Percentiles rank a stretch among this genome's conserved stretches.
phyloP scores from a whole-genome alignment of 2,888 invertebrate genomes.

The Saturnia japonica region DNA sequence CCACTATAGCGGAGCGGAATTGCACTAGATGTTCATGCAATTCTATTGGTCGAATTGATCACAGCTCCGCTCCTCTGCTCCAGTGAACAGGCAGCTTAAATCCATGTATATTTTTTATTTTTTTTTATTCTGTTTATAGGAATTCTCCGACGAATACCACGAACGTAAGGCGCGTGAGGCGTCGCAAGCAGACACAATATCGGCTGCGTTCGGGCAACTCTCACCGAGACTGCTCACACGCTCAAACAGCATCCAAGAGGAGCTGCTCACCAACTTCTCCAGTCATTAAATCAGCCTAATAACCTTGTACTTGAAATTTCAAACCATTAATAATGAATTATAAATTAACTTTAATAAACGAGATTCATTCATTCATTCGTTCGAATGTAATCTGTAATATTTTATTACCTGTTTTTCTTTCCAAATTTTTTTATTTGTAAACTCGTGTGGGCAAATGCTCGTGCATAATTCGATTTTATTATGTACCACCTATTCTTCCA shows the following conservation, averaged over 20 bases:
- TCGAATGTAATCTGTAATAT: conserved; percentile 2
- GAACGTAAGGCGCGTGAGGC: conserved; percentile 84
- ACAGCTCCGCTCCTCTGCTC: too few species aligned
- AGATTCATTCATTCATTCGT: background rate
- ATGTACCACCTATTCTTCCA: background rate
- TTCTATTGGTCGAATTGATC: too few species aligned
- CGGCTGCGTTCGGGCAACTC: conserved; percentile 80
- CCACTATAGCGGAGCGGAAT: too few species aligned
- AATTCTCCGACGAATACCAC: conserved; percentile 91
- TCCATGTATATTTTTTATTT: background rate
- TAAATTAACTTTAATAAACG: background rate
- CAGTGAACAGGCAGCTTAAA: background rate
- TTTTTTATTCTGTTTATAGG: conserved; percentile 62
- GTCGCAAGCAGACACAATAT: conserved; percentile 80
- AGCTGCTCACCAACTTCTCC: conserved; percentile 82
- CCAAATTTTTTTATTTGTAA: background rate
- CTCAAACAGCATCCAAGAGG: conserved; percentile 93
- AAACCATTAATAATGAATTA: background rate
- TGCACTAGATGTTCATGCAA: too few species aligned
- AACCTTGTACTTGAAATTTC: background rate
- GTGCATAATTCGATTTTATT: background rate
- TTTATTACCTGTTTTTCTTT: background rate
- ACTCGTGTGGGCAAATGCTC: background rate
- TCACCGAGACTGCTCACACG: conserved; percentile 83
- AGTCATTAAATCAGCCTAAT: conserved; percentile 44